Evolutionary conservation across 2,797 vertebrate genomes (phyloP).

Genomic region (Tenualosa thibaudeaui): DNA sequence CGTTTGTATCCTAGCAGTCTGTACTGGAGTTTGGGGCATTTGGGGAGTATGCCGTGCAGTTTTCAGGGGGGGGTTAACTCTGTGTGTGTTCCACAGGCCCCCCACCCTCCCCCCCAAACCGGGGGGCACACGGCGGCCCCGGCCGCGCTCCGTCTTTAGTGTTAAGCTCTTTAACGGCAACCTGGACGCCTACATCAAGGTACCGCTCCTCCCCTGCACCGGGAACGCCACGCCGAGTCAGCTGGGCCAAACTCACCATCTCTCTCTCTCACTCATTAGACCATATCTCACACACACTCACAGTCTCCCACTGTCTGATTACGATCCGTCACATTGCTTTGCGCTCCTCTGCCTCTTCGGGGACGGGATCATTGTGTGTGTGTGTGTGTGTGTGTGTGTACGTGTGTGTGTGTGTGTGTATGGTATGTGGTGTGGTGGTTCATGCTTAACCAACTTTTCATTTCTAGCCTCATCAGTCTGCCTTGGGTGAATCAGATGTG

Average conservation of each 20-base stretch:
- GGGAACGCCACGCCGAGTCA: background rate
- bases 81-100: constrained; percentile 78
- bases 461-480: constrained; percentile 23
- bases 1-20: background rate
- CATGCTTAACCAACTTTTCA: constrained; percentile 23
- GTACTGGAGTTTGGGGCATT: background rate
- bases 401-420: constrained; percentile 20
- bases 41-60: background rate
- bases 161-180: constrained; percentile 97
- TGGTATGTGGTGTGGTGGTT: background rate
- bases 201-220: constrained; percentile 66
- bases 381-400: background rate
- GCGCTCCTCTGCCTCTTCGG: background rate
- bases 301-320: background rate
- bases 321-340: background rate
- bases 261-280: background rate
- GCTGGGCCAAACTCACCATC: constrained; percentile 1
- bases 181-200: constrained; percentile 95
- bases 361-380: constrained; percentile 11
- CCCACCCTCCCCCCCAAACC: constrained; percentile 87
- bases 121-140: constrained; percentile 84
- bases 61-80: background rate
- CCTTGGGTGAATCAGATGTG: background rate
- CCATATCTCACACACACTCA: background rate
- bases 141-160: constrained; percentile 90